A percentile compares a stretch with the other conserved stretches of the same genome.
phyloP scores from a whole-genome alignment of 2,797 vertebrate species.

The Xenops minutus region DNA sequence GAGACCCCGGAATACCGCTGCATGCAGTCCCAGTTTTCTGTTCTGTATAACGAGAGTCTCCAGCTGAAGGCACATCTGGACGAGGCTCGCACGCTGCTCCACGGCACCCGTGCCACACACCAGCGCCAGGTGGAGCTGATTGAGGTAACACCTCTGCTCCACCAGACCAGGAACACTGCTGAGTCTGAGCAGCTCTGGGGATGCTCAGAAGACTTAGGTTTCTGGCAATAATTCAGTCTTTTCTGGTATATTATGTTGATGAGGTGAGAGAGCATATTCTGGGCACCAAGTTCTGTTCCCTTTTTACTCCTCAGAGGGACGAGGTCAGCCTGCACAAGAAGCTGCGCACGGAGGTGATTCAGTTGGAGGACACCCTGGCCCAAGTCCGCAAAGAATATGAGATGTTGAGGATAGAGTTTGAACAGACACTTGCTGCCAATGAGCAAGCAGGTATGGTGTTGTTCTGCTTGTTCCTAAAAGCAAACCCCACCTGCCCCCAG shows the following conservation, averaged over 20 bases:
- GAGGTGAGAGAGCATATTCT: background rate
- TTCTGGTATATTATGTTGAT: background rate
- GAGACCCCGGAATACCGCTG: slow-evolving; percentile 94
- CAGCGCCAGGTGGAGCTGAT: slow-evolving; percentile 97
- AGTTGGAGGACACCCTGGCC: slow-evolving; percentile 94
- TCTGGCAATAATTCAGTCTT: background rate
- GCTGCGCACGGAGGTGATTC: slow-evolving; percentile 95
- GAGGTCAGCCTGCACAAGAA: slow-evolving; percentile 96
- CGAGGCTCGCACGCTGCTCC: slow-evolving; percentile 90
- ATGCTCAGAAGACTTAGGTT: background rate
- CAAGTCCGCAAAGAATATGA: slow-evolving; percentile 98
- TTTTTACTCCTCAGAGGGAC: slow-evolving; percentile 82
- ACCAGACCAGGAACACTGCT: background rate
- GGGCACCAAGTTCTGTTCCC: background rate
- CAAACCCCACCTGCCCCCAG: accelerated
- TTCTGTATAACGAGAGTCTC: slow-evolving; percentile 94
- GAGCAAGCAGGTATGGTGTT: slow-evolving; percentile 89
- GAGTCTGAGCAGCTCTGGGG: background rate
- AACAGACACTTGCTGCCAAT: slow-evolving; percentile 95
- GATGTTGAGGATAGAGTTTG: slow-evolving; percentile 97
- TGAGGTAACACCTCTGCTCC: slow-evolving; percentile 77
- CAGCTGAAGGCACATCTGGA: slow-evolving; percentile 94
- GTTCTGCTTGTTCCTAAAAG: background rate
- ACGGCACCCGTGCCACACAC: slow-evolving; percentile 89
- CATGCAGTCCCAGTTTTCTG: slow-evolving; percentile 97